Evolutionary conservation across 2,797 vertebrate species (phyloP), one percentile per base, ranked within the genome.

Genomic region (Fringilla coelebs): DNA sequence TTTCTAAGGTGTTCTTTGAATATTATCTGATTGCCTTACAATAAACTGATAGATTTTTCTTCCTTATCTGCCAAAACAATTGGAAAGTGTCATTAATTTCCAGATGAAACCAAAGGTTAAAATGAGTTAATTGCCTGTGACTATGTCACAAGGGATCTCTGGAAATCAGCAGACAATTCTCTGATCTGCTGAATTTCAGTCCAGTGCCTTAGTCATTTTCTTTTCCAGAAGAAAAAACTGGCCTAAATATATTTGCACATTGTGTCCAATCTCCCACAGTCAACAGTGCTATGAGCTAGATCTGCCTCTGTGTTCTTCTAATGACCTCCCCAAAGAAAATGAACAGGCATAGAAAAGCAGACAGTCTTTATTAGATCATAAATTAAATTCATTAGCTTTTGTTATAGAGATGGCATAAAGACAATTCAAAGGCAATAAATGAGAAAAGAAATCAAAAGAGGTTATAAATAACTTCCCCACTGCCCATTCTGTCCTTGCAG

Each of bases 331-430:
- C 17, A 54, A 89, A 94, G 40, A 81, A 89, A 87, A 85, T 58
- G 31, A 74, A 75, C 63, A 71, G 25, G 17, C 48, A 71, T 15
- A 63, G 54, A 75, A 88, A 63, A 16, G 58, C 45, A 91, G 62
- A 58, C n/a, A 71, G 18, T 46, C 90, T 78, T 91, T 93, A 93
- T 93, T 93, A 91, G 82, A 60, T 55, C 66, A 78, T 78, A 75
- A 85, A 87, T 89, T 87, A 91, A 91, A 78, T 81, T 85, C 18
- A 55, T 89, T 91, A 93, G 31, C n/a, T 93, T 94, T 91, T 94
- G 58, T 85, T 85, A 81, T 11, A 85, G 66, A 89, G 57, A 77
- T 57, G 34, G 11, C 40, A 79, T 82, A 88, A 75, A 78, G 86
- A 88, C 90, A 82, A 90, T 72, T 88, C 63, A 55, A 89, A 81